Evolutionary conservation across 2,113 vertebrate genomes (phyloP), one percentile per base, ranked within the genome.

Genomic region (Delphinapterus leucas): DNA sequence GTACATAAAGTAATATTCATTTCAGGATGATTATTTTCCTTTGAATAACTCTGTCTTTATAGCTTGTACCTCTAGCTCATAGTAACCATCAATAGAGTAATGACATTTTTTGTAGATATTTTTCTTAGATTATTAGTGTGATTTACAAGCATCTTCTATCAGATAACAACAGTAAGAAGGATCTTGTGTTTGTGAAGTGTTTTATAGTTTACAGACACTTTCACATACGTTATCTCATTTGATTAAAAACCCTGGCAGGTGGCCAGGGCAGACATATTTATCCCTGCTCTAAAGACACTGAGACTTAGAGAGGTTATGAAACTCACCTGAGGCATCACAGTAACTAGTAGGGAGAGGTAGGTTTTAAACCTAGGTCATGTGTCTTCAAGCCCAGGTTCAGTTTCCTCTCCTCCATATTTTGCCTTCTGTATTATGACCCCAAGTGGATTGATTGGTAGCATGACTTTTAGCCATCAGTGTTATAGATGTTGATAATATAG

Each of bases 161-260:
- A 55, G 67, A 58, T 44, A 93, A 38, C 67, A 95, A 36, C 14
- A 71, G 90, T 17, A 84, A 80, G 33, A 95, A 84, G 65, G 74
- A 87, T 55, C 33, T 91, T 83, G 44, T 15, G 23, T 65, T 49
- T 97, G 60, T 96, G n/a, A 88, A 87, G 53, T 49, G 26, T 86
- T 93, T 94, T 91, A 65, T 61, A 95, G 63, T 84, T 96, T 96
- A 88, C 38, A 95, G 95, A 95, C 38, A 86, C 73, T 83, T 96
- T 89, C 49, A 93, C 44, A 76, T 93, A 36, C 49, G 61, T 96
- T 76, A 71, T 90, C 41, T 95, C 86, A 81, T 70, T 96, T 93
- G 92, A 94, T 93, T 88, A 95, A 89, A 61, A 92, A 31, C 2
- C 7, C 77, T 93, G 93, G 86, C 49, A 88, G 71, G 58, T n/a